Percentiles rank a stretch among this genome's conserved stretches.
Conservation (phyloP, 2,113 vertebrate species). For the Lathamus discolor region DNA sequence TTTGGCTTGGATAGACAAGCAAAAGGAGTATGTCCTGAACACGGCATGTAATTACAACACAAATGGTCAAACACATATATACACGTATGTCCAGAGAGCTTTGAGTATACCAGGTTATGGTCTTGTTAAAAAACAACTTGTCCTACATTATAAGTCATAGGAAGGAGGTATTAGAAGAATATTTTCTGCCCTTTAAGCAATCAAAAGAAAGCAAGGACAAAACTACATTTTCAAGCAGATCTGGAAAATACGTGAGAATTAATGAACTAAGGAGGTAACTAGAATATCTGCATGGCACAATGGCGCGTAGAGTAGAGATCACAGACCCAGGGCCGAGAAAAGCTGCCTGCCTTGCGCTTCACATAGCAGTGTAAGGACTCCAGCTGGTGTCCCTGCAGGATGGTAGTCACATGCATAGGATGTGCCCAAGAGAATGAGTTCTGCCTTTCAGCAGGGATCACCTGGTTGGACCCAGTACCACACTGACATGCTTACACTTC, state of each 20-base stretch:
- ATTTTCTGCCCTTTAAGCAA: background rate
- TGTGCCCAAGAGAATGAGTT: background rate
- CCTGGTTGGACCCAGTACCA: background rate
- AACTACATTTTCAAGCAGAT: background rate
- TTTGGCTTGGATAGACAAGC: background rate
- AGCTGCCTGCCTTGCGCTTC: background rate
- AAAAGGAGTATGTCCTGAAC: background rate
- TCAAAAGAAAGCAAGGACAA: background rate
- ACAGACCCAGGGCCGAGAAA: background rate
- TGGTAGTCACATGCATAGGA: fast-evolving
- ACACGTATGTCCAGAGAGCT: background rate
- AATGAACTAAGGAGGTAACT: background rate
- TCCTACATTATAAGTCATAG: background rate
- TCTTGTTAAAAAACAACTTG: background rate
- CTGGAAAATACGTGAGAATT: background rate
- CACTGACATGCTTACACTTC: background rate
- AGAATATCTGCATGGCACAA: background rate
- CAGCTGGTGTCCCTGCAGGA: background rate
- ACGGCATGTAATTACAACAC: background rate
- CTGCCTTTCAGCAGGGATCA: background rate
- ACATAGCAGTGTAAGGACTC: no score
- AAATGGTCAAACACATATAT: background rate
- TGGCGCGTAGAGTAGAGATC: background rate
- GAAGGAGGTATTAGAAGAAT: background rate
- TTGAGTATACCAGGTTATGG: background rate